A percentile compares a stretch with the other conserved stretches of the same genome.
phyloP scores from a whole-genome alignment of 2,113 vertebrate species.

The Myotis lucifugus region DNA sequence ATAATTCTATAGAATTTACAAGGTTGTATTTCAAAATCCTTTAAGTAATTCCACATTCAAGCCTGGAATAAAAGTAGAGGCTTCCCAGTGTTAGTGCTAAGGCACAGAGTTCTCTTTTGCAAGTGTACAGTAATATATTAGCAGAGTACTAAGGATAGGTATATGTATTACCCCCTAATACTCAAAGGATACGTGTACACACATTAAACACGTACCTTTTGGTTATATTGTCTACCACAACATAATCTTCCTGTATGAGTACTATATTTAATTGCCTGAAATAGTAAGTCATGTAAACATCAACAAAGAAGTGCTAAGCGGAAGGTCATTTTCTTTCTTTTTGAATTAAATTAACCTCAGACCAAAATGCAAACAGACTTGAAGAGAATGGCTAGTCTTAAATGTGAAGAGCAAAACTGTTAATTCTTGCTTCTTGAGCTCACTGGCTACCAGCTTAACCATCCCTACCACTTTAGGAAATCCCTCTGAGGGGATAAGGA shows the following conservation, averaged over 20 bases:
- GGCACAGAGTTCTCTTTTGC: background rate
- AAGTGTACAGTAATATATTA: background rate
- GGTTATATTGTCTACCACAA: slow-evolving; percentile 8
- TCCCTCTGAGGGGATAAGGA: background rate
- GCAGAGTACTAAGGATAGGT: background rate
- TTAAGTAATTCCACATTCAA: slow-evolving; percentile 12
- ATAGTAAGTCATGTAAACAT: background rate
- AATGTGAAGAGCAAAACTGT: background rate
- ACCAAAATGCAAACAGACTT: slow-evolving; percentile 44
- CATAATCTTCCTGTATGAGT: background rate
- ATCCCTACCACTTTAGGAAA: background rate
- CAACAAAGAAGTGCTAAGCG: background rate
- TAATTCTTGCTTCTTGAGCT: background rate
- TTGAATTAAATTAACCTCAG: slow-evolving; percentile 15
- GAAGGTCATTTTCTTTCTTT: slow-evolving; percentile 15
- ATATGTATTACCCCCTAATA: background rate
- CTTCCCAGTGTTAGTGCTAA: background rate
- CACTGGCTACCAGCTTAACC: background rate
- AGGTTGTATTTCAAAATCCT: background rate
- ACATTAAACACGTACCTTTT: background rate
- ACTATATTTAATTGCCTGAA: background rate
- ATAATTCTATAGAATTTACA: slow-evolving; percentile 38
- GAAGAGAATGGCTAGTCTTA: background rate
- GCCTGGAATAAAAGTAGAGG: background rate
- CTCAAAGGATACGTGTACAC: background rate